Conservation (phyloP, 2,113 vertebrate species). For the Bucco capensis region DNA sequence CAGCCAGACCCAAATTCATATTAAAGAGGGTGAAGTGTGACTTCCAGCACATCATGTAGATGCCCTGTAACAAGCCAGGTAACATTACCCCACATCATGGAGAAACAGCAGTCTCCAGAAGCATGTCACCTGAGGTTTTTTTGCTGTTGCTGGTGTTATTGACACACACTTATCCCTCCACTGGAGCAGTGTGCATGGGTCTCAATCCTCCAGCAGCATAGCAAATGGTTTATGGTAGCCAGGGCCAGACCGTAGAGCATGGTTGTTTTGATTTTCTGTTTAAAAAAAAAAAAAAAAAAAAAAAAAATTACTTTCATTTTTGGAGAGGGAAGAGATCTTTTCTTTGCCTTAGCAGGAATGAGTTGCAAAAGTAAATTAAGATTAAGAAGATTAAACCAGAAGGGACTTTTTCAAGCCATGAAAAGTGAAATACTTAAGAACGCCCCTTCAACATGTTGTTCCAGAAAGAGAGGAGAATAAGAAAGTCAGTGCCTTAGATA, state of each 20-base stretch:
- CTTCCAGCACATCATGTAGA: rapidly evolving
- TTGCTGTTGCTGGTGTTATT: background rate
- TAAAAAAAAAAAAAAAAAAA: background rate
- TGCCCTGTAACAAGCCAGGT: background rate
- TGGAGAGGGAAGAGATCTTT: background rate
- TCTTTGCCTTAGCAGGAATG: background rate
- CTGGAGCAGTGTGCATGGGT: rapidly evolving
- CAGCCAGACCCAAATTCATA: background rate
- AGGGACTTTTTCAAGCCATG: background rate
- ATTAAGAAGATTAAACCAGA: background rate
- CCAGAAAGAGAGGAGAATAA: background rate
- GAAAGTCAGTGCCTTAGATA: background rate
- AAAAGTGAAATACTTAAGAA: background rate
- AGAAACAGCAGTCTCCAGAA: background rate
- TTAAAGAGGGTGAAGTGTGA: rapidly evolving
- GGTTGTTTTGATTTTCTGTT: background rate
- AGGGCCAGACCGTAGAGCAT: background rate
- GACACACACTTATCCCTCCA: background rate
- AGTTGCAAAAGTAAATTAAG: background rate
- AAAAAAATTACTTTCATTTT: background rate
- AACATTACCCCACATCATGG: rapidly evolving
- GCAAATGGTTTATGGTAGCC: background rate
- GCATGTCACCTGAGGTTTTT: background rate
- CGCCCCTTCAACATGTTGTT: background rate
- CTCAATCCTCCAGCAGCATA: background rate